Base-by-base conservation (phyloP, 2,797 vertebrate genomes). In the Pelobates cultripes region DNA sequence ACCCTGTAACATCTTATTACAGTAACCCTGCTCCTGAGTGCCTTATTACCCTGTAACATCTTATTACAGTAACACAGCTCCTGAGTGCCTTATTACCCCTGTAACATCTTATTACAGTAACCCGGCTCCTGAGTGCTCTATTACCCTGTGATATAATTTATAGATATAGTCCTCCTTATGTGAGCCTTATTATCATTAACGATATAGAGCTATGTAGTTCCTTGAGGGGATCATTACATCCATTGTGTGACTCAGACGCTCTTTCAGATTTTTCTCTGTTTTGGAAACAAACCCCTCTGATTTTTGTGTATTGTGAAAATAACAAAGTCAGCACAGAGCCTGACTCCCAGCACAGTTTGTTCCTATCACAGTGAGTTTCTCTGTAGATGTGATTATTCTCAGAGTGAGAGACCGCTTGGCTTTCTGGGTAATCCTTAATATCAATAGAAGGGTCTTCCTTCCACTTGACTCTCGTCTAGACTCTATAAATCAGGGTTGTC, bases 291-390 rank as follows among this genome's bases (percentile, higher is more conserved):
- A 44, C 5, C 55, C 55, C 61, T 14, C 61, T 40, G 5, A 3
- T 64, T 14, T 71, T 14, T 83, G 70, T 83, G 47, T 83, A 69
- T 15, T 78, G 42, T 60, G 75, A 77, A 81, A 76, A 77, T 69
- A 83, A 53, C 69, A 73, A 42, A 12, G 10, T 71, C 71, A 14
- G 57, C 7, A 12, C 10, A 51, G 44, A 15, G 28, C 28, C 28
- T 28, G 28, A 28, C 28, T 28, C 28, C 28, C 28, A 2, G 28
- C 28, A 28, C 28, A 28, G 28, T 28, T 28, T 28, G 28, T 28
- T 28, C 28, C 28, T 28, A 28, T 28, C 2, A 28, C 28, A 28
- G 28, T 28, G 28, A 28, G 28, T 2, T 28, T 28, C 28, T 28
- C 28, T 28, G 28, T 28, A 28, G 28, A 28, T 28, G 28, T 28